Evolutionary conservation across 2,797 vertebrate genomes (phyloP).

Genomic region (Clamator glandarius): DNA sequence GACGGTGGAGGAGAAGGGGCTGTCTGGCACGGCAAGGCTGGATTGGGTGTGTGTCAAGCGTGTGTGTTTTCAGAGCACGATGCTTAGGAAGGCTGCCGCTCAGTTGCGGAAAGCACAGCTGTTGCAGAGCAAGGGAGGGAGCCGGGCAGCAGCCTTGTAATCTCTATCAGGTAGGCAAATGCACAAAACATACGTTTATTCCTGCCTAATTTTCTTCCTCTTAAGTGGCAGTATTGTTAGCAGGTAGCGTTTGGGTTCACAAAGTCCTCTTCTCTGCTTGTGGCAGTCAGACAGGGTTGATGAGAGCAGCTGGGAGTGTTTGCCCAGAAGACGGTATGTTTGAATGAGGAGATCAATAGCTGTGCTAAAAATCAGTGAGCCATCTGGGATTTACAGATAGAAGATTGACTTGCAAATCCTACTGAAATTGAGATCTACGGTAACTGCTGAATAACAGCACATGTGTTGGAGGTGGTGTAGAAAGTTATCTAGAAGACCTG

Average conservation of each 20-base stretch:
- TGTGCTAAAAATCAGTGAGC: constrained; percentile 45
- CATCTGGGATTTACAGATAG: constrained; percentile 46
- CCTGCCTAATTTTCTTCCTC: background rate
- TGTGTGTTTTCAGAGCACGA: constrained; percentile 44
- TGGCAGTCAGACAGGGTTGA: background rate
- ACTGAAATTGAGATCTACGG: constrained; percentile 2
- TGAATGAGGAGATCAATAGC: constrained; percentile 51
- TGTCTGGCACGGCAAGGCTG: constrained; percentile 61
- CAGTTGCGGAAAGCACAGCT: constrained; percentile 49
- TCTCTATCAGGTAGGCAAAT: constrained; percentile 62
- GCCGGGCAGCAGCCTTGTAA: background rate
- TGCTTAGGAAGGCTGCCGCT: constrained; percentile 47
- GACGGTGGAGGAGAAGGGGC: constrained; percentile 27
- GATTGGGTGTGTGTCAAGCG: background rate
- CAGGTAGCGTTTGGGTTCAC: background rate
- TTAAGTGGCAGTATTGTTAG: background rate
- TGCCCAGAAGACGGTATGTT: background rate
- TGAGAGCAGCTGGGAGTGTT: constrained; percentile 17
- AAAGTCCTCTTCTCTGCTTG: background rate
- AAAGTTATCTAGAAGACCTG: constrained; percentile 61
- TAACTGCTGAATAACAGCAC: background rate
- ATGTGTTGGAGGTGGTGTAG: background rate
- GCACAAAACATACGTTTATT: background rate
- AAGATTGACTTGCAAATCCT: constrained; percentile 59
- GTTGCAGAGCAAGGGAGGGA: constrained; percentile 9